These are phyloP conservation scores for Meiosimyza platycephala DNA, from an alignment of 2,888 invertebrate genomes.

Conservation along the genomic window DNA sequence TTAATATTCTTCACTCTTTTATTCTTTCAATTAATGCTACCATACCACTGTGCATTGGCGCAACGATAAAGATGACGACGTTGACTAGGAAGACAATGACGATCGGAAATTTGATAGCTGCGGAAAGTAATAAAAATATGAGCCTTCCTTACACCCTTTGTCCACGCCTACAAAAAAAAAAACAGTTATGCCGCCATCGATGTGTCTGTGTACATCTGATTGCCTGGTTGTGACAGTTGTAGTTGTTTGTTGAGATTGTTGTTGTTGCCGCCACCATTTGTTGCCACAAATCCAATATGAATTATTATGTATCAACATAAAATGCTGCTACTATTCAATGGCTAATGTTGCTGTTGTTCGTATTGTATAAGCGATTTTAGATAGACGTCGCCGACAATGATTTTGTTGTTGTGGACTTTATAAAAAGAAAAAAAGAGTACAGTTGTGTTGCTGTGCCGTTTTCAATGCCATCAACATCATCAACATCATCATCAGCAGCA, in stretches of 20 bases:
- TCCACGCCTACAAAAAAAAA: background rate
- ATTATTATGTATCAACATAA: too few species aligned
- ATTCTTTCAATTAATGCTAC: too few species aligned
- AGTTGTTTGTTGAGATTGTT: background rate
- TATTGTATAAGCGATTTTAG: constrained; percentile 25
- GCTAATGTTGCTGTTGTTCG: too few species aligned
- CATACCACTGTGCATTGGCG: too few species aligned
- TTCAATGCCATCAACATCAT: constrained; percentile 1
- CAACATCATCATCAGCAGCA: constrained; percentile 6
- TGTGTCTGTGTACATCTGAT: background rate
- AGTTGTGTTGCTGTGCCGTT: constrained; percentile 5
- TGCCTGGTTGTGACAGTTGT: background rate
- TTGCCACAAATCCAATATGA: too few species aligned
- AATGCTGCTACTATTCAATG: too few species aligned
- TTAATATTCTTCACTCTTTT: too few species aligned
- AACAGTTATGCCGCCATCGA: background rate
- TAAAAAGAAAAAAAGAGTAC: background rate
- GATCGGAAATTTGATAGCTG: constrained; percentile 21
- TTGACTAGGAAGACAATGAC: too few species aligned
- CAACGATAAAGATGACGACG: too few species aligned
- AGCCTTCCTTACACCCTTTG: background rate
- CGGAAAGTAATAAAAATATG: constrained; percentile 24
- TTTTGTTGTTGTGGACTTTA: too few species aligned
- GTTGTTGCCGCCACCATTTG: background rate
- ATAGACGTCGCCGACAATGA: background rate